Conservation (phyloP, 2,888 invertebrate species). For the Notodonta ziczac region DNA sequence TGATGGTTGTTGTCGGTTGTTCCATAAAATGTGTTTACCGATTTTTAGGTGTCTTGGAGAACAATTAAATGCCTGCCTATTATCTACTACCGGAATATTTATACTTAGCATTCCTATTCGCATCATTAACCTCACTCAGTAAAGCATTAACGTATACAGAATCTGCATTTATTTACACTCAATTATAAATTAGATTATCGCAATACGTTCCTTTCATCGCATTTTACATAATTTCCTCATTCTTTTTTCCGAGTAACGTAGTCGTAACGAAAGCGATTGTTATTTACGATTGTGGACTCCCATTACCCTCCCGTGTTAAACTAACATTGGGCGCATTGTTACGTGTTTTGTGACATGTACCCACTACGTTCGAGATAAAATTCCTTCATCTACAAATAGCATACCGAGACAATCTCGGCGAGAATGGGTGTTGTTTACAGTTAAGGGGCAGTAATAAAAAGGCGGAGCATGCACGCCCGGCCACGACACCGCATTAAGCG, state of each 20-base stretch:
- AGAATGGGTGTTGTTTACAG: conserved; percentile 82
- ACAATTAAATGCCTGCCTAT: too few relatives aligned
- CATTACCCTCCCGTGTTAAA: conserved; percentile 35
- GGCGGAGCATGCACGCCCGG: conserved; percentile 76
- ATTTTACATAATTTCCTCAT: not conserved
- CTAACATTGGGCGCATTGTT: conserved; percentile 44
- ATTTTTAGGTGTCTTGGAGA: too few relatives aligned
- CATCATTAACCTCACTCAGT: too few relatives aligned
- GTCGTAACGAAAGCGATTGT: conserved; percentile 25
- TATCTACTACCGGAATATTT: too few relatives aligned
- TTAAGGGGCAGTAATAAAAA: conserved; percentile 82
- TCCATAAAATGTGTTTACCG: too few relatives aligned
- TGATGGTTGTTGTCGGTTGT: not conserved
- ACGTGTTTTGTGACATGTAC: conserved; percentile 34
- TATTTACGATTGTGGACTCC: conserved; percentile 29
- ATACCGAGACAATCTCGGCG: conserved; percentile 56
- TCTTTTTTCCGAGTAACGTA: conserved; percentile 8
- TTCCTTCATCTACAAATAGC: conserved; percentile 58
- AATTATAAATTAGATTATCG: not conserved
- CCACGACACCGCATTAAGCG: conserved; percentile 77
- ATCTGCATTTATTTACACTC: too few relatives aligned
- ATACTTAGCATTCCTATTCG: too few relatives aligned
- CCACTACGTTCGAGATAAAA: conserved; percentile 51
- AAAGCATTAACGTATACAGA: too few relatives aligned
- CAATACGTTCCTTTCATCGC: not conserved